Base-by-base conservation (phyloP, 1,140 invertebrate genomes). In the Oscheius sp. region DNA sequence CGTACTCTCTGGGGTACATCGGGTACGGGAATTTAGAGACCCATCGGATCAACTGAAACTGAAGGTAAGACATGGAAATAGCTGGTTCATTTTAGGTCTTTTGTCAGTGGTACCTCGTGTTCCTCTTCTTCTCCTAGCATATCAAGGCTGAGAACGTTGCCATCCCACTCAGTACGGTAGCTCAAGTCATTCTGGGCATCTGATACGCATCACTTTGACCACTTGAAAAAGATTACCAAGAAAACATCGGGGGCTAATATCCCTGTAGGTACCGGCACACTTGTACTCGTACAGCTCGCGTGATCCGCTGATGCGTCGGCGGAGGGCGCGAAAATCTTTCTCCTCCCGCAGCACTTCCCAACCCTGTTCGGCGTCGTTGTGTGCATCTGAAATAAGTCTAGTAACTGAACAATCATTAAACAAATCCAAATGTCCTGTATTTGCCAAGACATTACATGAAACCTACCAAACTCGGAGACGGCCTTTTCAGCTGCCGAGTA, bases 11-110 rank as follows among this genome's bases (percentile, higher is more conserved):
- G 0, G 80, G 64, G 59, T 78, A 73, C 75, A 84, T 55, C 23
- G 82, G 82, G 62, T 69, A 79, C 0, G 82, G 80, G 68, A 80
- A 82, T 45, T 75, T 75, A 29, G 79, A 45, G 31, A 80, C 45
- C 78, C 78, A 79, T 49, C 68, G 59, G 28, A 80, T 64, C 32
- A 74, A 23, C 36, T 68, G n/a, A 63, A 68, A 32, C 78, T n/a
- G n/a, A n/a, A 0, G 13, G 26, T 18, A 64, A 64, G 13, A 15
- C 10, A 64, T n/a, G 7, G 7, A 3, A 32, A 62, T 13, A 62
- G 59, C 10, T n/a, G 10, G 15, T 10, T 10, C 13, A 35, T 36
- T 13, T 35, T 10, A n/a, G n/a, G 15, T 34, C 26, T 13, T 10
- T 32, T 10, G 55, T 20, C n/a, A 55, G 45, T 15, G 26, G 34